Conservation (phyloP, 2,113 vertebrate species). For the Phyllostomus hastatus region DNA sequence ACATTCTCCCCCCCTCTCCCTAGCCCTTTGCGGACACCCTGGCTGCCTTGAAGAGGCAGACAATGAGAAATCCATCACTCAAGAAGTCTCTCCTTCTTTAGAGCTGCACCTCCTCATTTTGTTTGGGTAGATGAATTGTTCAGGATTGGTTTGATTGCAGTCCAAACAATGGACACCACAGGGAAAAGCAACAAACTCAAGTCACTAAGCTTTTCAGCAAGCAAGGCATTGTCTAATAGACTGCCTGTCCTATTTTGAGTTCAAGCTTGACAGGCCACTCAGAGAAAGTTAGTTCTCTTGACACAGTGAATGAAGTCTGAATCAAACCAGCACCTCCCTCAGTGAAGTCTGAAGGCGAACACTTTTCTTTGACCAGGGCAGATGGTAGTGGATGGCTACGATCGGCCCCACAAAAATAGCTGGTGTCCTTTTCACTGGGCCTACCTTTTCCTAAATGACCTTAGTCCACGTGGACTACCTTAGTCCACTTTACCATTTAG, state of each 20-base stretch:
- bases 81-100: background rate
- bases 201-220: conserved; percentile 76
- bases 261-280: conserved; percentile 72
- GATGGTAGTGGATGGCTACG: background rate
- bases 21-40: background rate
- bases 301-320: conserved; percentile 76
- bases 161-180: conserved; percentile 74
- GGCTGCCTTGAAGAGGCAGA: background rate
- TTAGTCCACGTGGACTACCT: background rate
- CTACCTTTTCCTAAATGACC: background rate
- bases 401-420: accelerated
- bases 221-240: conserved; percentile 62
- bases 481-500: background rate
- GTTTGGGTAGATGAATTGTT: conserved; percentile 72
- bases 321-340: conserved; percentile 75
- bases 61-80: background rate
- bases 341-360: conserved; percentile 64
- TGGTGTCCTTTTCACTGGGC: background rate
- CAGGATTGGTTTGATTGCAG: conserved; percentile 74
- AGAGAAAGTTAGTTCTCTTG: conserved; percentile 76
- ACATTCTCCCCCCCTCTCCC: too few species aligned
- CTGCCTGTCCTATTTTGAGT: conserved; percentile 45
- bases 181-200: conserved; percentile 79
- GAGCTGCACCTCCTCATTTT: conserved; percentile 1
- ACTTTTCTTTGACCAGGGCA: background rate